Conservation (phyloP, 2,113 vertebrate genomes). For the Chaetorhynchus papuensis region DNA sequence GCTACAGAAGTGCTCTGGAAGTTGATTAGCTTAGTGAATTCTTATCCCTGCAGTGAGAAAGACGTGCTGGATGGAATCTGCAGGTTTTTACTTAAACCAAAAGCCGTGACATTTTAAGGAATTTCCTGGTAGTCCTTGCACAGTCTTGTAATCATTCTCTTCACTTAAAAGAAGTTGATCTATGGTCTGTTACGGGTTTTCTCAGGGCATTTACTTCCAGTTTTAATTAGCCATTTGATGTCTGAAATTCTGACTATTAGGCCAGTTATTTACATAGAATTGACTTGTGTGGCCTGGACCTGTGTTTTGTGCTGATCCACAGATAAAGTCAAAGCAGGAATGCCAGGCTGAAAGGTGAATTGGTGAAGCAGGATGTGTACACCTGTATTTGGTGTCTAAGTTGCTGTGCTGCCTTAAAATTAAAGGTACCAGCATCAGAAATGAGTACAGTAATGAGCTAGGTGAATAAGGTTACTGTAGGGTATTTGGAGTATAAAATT, state of each 20-base stretch:
- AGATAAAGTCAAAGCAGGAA: not conserved
- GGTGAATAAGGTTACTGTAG: not conserved
- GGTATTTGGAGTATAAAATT: not conserved
- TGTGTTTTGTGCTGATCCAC: not conserved
- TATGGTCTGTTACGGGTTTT: fast-evolving
- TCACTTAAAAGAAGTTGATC: not conserved
- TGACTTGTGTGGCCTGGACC: not conserved
- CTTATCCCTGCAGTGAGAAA: not conserved
- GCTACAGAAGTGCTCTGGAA: not conserved
- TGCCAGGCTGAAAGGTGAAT: not conserved
- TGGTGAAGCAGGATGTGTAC: not conserved
- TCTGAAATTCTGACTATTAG: not conserved
- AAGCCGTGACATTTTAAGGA: not conserved
- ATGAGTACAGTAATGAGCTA: not conserved
- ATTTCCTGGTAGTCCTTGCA: not conserved
- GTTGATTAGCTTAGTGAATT: not conserved
- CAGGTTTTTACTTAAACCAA: fast-evolving
- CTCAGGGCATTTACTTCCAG: not conserved
- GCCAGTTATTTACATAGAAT: not conserved
- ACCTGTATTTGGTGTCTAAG: not conserved
- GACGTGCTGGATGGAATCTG: not conserved
- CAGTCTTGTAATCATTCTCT: not conserved
- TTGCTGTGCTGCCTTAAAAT: fast-evolving
- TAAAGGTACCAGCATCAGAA: not conserved
- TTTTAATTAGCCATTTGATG: not conserved